Base-by-base conservation (phyloP, 2,113 vertebrate species). In the Fregetta grallaria region DNA sequence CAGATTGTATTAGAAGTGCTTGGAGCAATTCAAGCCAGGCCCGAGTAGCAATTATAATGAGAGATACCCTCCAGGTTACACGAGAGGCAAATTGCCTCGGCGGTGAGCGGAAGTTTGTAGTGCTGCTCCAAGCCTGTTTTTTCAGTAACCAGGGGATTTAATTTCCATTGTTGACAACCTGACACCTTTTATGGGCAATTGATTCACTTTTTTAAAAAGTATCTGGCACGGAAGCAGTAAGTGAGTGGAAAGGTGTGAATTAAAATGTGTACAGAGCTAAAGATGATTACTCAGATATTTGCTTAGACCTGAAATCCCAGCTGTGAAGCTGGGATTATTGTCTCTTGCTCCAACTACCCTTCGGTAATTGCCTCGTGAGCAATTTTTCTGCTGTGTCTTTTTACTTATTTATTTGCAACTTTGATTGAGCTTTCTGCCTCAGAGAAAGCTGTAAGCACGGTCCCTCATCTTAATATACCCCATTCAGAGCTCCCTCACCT, bases 1-100 rank as follows among this genome's bases (percentile, higher is more conserved):
- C 94, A 82, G 89, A 92, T 91, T 94, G 95, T 96, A 90, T 87
- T 96, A 95, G 92, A 95, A 97, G 92, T 67, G 83, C 68, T 94
- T 53, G 91, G 80, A 95, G 96, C 95, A 92, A 92, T 96, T 95
- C 88, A 94, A 94, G 86, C 91, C 86, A 87, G 74, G 88, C 68
- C 80, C 1, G 5, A 95, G 87, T 38, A 91, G 86, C 74, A 92
- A 38, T 94, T 94, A 56, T 65, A 92, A 91, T 58, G 89, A 96
- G 91, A 91, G 81, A 59, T 67, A 92, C 80, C 89, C 92, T 94
- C 49, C 83, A 96, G 91, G 96, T 96, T 95, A 87, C 89, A 79
- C 4, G 4, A 79, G 92, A 94, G 97, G 89, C 92, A 86, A 82
- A 92, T 81, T 86, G 84, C 86, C 74, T 73, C 27, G 0, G 72